phyloP scores from a whole-genome alignment of 2,113 vertebrate genomes.

The Uria lomvia region DNA sequence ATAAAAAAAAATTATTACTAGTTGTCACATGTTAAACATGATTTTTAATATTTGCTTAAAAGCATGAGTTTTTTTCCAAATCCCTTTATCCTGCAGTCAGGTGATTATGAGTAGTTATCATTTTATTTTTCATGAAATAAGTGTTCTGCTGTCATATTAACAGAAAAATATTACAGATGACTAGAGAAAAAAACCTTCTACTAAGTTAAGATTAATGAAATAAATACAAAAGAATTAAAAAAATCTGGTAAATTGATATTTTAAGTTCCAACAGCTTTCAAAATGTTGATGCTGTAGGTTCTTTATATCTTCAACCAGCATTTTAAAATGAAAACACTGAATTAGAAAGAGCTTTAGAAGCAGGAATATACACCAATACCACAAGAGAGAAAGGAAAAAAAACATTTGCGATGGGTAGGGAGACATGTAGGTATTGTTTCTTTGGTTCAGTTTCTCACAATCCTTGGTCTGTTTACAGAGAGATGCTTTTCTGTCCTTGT shows the following conservation, averaged over 20 bases:
- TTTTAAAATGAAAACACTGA: constrained; percentile 4
- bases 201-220: background rate
- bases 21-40: background rate
- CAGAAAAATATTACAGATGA: background rate
- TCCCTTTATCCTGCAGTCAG: background rate
- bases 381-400: background rate
- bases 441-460: background rate
- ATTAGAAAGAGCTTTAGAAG: background rate
- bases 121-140: background rate
- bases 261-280: background rate
- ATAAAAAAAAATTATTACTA: background rate
- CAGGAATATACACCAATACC: background rate
- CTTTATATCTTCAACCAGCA: background rate
- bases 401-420: background rate
- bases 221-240: background rate
- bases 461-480: background rate
- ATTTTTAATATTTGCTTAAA: background rate
- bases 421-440: background rate
- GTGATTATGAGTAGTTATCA: background rate
- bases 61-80: background rate
- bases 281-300: background rate
- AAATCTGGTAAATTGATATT: background rate
- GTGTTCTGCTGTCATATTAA: background rate
- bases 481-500: background rate
- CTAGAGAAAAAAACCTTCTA: background rate